phyloP scores from a whole-genome alignment of 2,113 vertebrate genomes.

The Phycodurus eques region DNA sequence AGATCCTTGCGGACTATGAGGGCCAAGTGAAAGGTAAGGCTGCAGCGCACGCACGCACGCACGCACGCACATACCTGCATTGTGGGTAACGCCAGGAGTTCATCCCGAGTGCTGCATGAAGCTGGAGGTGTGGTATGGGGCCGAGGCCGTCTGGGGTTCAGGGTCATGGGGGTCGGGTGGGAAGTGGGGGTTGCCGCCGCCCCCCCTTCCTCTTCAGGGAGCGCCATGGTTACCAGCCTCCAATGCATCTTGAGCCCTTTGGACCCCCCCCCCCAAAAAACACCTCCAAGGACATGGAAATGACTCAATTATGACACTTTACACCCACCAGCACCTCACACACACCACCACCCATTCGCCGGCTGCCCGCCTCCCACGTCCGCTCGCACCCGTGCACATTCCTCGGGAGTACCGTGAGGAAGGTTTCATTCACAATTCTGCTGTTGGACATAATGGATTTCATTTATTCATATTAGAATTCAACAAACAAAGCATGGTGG shows the following conservation, averaged over 20 bases:
- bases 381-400: not conserved
- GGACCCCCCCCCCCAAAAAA: not conserved
- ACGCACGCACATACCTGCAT: slow-evolving; percentile 23
- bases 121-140: slow-evolving; percentile 24
- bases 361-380: slow-evolving; percentile 43
- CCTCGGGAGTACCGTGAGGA: not conserved
- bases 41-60: slow-evolving; percentile 14
- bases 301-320: not conserved
- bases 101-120: slow-evolving; percentile 70
- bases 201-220: not conserved
- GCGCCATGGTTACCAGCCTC: slow-evolving; percentile 46
- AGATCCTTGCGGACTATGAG: slow-evolving; percentile 92
- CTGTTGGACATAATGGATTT: too few relatives aligned
- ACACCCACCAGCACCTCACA: not conserved
- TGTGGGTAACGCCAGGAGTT: slow-evolving; percentile 61
- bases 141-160: slow-evolving; percentile 13
- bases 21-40: slow-evolving; percentile 91
- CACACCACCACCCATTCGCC: slow-evolving; percentile 8
- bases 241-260: slow-evolving; percentile 42
- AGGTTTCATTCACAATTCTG: not conserved
- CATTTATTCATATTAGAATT: too few relatives aligned
- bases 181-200: slow-evolving; percentile 8
- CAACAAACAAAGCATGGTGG: too few relatives aligned
- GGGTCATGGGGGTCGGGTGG: not conserved
- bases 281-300: not conserved